phyloP scores from a whole-genome alignment of 2,888 invertebrate species.

The Anarsia innoxiella region DNA sequence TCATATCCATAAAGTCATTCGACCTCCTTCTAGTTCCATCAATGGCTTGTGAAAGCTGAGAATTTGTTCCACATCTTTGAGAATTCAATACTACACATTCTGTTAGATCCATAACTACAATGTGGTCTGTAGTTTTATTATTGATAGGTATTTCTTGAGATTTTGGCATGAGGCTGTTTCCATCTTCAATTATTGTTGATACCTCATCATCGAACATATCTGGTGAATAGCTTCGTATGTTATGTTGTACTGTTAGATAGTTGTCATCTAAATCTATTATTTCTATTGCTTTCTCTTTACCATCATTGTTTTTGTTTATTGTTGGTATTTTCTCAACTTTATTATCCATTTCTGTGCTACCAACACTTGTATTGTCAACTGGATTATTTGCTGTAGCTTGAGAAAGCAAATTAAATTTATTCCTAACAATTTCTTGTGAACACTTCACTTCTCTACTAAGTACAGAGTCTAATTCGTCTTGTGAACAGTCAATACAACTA shows the following conservation, averaged over 20 bases:
- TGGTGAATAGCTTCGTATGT: slow-evolving; percentile 45
- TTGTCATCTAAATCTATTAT: slow-evolving; percentile 4
- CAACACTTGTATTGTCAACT: background rate
- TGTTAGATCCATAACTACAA: slow-evolving; percentile 42
- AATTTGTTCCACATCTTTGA: slow-evolving; percentile 9
- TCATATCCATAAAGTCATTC: slow-evolving; percentile 55
- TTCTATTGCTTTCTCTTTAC: slow-evolving; percentile 9
- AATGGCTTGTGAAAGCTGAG: slow-evolving; percentile 23
- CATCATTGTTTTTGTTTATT: background rate
- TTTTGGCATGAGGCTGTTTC: slow-evolving; percentile 16
- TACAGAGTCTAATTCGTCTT: slow-evolving; percentile 49
- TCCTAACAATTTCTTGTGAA: slow-evolving; percentile 26
- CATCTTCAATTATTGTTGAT: slow-evolving; percentile 23
- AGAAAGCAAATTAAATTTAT: slow-evolving; percentile 5
- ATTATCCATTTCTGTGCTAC: background rate
- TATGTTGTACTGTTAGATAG: slow-evolving; percentile 9
- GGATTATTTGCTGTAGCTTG: background rate
- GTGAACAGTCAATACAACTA: slow-evolving; percentile 44
- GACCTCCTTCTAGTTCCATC: slow-evolving; percentile 36
- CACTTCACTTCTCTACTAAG: slow-evolving; percentile 46
- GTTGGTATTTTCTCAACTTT: background rate
- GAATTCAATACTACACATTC: slow-evolving; percentile 29
- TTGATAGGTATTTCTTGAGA: slow-evolving; percentile 20
- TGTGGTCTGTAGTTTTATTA: no score
- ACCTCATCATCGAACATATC: slow-evolving; percentile 68